These are phyloP conservation scores for Donacobius atricapilla DNA, from an alignment of 2,113 vertebrate genomes.

Conservation along the genomic window DNA sequence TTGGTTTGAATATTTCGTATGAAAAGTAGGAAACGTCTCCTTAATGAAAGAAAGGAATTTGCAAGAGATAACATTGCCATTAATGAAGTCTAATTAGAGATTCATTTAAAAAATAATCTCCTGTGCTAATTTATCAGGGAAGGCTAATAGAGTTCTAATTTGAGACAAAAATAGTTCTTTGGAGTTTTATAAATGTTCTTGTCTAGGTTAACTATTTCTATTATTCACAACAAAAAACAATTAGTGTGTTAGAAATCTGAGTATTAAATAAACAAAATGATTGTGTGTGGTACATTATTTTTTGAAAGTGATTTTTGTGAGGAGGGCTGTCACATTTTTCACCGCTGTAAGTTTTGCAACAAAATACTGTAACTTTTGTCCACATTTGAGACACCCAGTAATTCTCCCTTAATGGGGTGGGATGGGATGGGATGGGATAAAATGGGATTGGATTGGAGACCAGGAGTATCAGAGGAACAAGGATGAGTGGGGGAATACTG, in stretches of 20 bases:
- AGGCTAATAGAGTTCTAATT: slow-evolving; percentile 30
- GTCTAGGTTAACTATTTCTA: slow-evolving; percentile 21
- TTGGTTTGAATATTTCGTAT: background rate
- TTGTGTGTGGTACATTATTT: background rate
- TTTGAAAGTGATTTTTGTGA: background rate
- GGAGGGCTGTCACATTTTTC: background rate
- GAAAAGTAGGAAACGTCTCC: background rate
- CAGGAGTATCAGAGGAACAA: background rate
- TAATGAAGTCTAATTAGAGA: slow-evolving; percentile 56
- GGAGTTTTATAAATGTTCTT: slow-evolving; percentile 21
- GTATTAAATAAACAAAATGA: background rate
- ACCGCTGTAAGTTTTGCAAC: background rate
- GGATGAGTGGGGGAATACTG: fast-evolving
- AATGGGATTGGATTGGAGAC: background rate
- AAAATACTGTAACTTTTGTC: background rate
- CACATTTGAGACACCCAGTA: background rate
- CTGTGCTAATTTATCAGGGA: slow-evolving; percentile 33
- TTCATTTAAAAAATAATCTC: slow-evolving; percentile 47
- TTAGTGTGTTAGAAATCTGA: background rate
- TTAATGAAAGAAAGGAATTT: slow-evolving; percentile 29
- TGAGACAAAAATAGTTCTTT: slow-evolving; percentile 24
- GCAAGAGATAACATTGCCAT: slow-evolving; percentile 31
- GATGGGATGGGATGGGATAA: background rate
- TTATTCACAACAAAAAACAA: background rate
- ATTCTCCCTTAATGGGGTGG: background rate